Base-by-base conservation (phyloP, 2,888 invertebrate species). In the Hydraecia micacea region DNA sequence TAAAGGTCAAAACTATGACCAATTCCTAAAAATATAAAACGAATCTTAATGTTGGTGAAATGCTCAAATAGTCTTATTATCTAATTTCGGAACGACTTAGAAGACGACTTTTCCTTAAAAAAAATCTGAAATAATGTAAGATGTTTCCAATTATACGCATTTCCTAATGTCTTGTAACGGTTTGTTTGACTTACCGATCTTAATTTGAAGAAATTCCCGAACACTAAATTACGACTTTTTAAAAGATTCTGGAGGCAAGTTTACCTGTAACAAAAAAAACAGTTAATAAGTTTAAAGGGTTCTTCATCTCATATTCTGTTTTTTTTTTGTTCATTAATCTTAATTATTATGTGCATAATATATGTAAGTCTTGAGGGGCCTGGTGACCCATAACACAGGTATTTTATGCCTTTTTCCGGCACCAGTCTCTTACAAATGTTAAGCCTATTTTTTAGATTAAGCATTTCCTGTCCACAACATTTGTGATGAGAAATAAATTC, bases 231-330 rank as follows among this genome's bases (percentile, higher is more conserved):
- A 70, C 15, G 6, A 6, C 0, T 36, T 73, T 60, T 36, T 11
- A 5, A 25, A 28, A 18, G 15, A n/a, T 28, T 15, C 36, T 66
- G 58, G 3, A 39, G 15, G 0, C 0, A 18, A n/a, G 36, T 42
- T 78, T 79, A 80, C 78, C 78, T 78, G 80, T 8, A 71, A 70
- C 18, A 55, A 36, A 25, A 25, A 68, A 63, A 25, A 60, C 5
- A 13, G 67, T 49, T 68, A n/a, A 39, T 77, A 8, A 55, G 55
- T 55, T 55, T 46, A 46, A 15, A 46, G 15, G 46, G 5, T n/a
- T n/a, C n/a, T n/a, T n/a, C n/a, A n/a, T n/a, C n/a, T n/a, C n/a
- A n/a, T n/a, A n/a, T n/a, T n/a, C n/a, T n/a, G n/a, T n/a, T n/a
- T n/a, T n/a, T n/a, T n/a, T n/a, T n/a, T n/a, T n/a, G n/a, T n/a